Percentiles rank a stretch among this genome's conserved stretches.
Conservation (phyloP, 2,113 vertebrate genomes). For the Chiloscyllium plagiosum region DNA sequence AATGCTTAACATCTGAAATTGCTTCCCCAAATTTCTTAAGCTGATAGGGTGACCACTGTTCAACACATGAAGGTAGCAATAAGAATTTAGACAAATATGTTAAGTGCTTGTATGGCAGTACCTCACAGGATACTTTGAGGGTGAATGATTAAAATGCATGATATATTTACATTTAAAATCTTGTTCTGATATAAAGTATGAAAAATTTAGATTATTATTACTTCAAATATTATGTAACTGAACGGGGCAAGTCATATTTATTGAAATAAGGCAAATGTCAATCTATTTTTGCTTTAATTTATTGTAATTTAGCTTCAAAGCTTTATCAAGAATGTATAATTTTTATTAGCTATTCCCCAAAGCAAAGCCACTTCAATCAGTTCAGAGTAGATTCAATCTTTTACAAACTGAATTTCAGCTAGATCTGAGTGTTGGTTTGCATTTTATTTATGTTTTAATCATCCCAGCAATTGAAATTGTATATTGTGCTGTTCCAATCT, state of each 20-base stretch:
- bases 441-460: background rate
- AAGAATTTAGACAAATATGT: background rate
- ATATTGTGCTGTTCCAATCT: background rate
- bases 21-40: background rate
- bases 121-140: background rate
- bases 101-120: background rate
- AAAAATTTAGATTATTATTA: background rate
- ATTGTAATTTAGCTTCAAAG: background rate
- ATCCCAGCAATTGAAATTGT: conserved; percentile 17
- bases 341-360: background rate
- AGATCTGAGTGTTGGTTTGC: no score
- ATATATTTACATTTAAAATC: background rate
- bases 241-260: background rate
- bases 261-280: background rate
- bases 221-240: background rate
- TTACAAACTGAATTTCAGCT: background rate
- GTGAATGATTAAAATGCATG: background rate
- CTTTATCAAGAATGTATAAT: background rate
- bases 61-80: background rate
- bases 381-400: no score
- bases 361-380: background rate
- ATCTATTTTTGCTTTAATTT: background rate
- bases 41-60: background rate
- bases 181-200: background rate
- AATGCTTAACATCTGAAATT: background rate